Evolutionary conservation across 2,888 invertebrate species (phyloP).

Genomic region (Lypha dubia): DNA sequence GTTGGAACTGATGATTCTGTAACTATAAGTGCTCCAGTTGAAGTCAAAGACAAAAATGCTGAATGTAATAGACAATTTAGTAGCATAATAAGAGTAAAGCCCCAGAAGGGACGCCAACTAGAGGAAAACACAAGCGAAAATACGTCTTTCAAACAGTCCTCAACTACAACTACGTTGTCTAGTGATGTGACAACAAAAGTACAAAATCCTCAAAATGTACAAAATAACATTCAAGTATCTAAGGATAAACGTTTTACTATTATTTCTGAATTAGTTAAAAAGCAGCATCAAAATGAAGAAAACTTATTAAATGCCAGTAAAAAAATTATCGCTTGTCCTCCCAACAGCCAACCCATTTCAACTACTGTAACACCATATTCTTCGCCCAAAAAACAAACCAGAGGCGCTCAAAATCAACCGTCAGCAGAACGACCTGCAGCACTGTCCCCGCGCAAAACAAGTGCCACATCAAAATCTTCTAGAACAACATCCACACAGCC

Average conservation of each 20-base stretch:
- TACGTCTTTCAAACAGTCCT: constrained; percentile 20
- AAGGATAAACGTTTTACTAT: constrained; percentile 77
- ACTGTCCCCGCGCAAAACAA: constrained; percentile 61
- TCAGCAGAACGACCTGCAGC: constrained; percentile 1
- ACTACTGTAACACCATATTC: constrained; percentile 36
- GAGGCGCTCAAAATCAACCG: neutral
- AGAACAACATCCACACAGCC: constrained; percentile 36
- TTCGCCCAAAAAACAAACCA: constrained; percentile 44
- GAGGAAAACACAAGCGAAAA: constrained; percentile 17
- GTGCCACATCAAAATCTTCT: constrained; percentile 58
- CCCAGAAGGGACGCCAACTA: constrained; percentile 9
- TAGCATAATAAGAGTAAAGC: constrained; percentile 67
- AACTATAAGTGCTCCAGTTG: constrained; percentile 68
- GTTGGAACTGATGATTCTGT: constrained; percentile 76
- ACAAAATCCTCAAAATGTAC: neutral
- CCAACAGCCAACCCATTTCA: neutral
- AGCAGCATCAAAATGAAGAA: constrained; percentile 51
- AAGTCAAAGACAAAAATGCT: constrained; percentile 72
- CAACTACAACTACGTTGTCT: constrained; percentile 38
- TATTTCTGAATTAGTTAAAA: constrained; percentile 78
- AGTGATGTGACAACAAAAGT: constrained; percentile 7
- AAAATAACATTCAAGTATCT: neutral
- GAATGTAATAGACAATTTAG: constrained; percentile 74
- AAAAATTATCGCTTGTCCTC: neutral
- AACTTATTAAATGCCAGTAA: neutral